A percentile compares a stretch with the other conserved stretches of the same genome.
phyloP scores from a whole-genome alignment of 2,113 vertebrate species.

The Sprattus sprattus region DNA sequence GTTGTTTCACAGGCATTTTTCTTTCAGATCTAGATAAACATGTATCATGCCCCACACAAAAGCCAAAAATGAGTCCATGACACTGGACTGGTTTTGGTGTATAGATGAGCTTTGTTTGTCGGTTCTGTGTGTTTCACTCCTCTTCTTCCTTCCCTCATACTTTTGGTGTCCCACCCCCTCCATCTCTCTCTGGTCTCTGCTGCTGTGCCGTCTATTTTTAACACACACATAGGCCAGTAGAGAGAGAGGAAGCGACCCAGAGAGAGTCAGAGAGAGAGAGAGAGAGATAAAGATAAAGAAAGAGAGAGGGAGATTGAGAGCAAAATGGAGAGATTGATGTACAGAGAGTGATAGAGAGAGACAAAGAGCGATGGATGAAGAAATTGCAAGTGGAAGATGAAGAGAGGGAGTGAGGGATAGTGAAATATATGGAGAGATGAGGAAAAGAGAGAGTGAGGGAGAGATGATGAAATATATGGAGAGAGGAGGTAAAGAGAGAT shows the following conservation, averaged over 20 bases:
- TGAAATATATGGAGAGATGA: background rate
- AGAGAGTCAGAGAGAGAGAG: background rate
- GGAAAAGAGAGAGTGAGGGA: background rate
- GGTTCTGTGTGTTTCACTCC: background rate
- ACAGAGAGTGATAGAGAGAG: background rate
- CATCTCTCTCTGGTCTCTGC: background rate
- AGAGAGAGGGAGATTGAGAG: background rate
- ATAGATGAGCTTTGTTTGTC: background rate
- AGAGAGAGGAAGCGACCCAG: background rate
- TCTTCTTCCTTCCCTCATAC: background rate
- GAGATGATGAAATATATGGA: background rate
- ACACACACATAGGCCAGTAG: background rate
- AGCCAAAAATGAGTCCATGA: background rate
- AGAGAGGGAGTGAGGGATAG: background rate
- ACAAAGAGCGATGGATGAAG: no score
- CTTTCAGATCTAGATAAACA: no score
- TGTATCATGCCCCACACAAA: background rate
- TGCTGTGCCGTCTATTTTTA: conserved; percentile 29
- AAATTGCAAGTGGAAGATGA: no score
- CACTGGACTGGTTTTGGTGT: background rate
- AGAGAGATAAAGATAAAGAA: background rate
- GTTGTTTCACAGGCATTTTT: no score
- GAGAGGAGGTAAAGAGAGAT: background rate
- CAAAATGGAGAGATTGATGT: background rate
- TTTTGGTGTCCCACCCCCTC: background rate